Evolutionary conservation across 2,888 invertebrate species (phyloP), one percentile per base, ranked within the genome.

Genomic region (Pelosia muscerda): DNA sequence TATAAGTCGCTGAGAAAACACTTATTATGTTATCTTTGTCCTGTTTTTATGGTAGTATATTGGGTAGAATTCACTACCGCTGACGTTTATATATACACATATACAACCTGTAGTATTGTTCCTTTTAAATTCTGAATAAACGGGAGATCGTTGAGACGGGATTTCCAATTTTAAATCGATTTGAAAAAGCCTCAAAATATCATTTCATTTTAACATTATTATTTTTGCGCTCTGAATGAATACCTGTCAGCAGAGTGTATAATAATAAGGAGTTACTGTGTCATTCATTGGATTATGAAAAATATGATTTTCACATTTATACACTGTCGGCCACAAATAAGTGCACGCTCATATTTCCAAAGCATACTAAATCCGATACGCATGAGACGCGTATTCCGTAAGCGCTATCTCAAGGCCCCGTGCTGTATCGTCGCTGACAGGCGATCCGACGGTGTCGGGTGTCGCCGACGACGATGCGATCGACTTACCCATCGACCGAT

Each of bases 301-400:
- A 63, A 59, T 63, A 0, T 15, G 26, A 15, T 34, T 54, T 63
- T 60, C 38, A 42, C 38, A 49, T 26, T 38, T 25, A 49, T 78
- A 71, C 71, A 72, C 65, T 70, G n/a, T 60, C 57, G 66, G 70
- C 73, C 74, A 74, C 38, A 70, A 74, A 73, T 71, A 81, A 70
- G 70, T 72, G 69, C 56, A 58, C 66, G 74, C 85, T 88, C 84
- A 77, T 79, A 87, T 91, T 89, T 88, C 88, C 82, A 85, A 89
- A 89, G 90, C 85, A 85, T 83, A 74, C 75, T 79, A 75, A 78
- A 90, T 87, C 81, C 80, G 93, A 92, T 90, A 94, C 84, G 91
- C 92, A 89, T 91, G 92, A 92, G 91, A 90, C 85, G 88, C 74
- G 86, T 89, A 89, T 92, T 91, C 93, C 90, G 93, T 92, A 91